Percentiles rank a stretch among this genome's conserved stretches.
Conservation (phyloP, 2,113 vertebrate genomes). For the Perca schrenkii region DNA sequence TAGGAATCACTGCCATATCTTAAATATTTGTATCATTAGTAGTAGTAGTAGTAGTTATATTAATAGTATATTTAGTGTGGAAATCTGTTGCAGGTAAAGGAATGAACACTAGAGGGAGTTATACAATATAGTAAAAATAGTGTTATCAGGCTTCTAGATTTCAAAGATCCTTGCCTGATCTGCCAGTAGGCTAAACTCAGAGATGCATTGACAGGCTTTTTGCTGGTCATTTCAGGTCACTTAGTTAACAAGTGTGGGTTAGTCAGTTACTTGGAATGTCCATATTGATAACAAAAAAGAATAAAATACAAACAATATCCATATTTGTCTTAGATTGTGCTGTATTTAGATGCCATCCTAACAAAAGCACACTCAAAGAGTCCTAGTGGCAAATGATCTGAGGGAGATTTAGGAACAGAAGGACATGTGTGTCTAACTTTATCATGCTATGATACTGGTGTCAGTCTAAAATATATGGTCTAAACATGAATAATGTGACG, state of each 20-base stretch:
- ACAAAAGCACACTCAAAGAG: not conserved
- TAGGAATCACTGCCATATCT: too few species aligned
- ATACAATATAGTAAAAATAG: slow-evolving; percentile 2
- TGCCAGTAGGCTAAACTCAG: not conserved
- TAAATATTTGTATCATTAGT: too few species aligned
- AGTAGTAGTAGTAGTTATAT: too few species aligned
- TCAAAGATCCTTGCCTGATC: not conserved
- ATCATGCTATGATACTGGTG: too few species aligned
- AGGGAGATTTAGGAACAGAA: not conserved
- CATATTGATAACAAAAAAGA: not conserved
- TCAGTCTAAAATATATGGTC: not conserved
- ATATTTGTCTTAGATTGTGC: not conserved
- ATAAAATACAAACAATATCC: not conserved
- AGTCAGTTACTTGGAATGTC: not conserved
- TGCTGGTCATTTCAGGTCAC: slow-evolving; percentile 3
- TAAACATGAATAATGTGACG: not conserved
- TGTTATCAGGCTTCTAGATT: not conserved
- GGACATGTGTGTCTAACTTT: not conserved
- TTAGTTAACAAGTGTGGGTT: not conserved
- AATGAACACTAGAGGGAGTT: slow-evolving; percentile 63
- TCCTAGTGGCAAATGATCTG: not conserved
- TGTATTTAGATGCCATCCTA: not conserved
- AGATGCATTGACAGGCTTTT: not conserved
- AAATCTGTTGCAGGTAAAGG: not conserved
- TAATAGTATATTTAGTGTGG: not conserved